phyloP scores from a whole-genome alignment of 2,113 vertebrate genomes.

The Brachypteracias leptosomus region DNA sequence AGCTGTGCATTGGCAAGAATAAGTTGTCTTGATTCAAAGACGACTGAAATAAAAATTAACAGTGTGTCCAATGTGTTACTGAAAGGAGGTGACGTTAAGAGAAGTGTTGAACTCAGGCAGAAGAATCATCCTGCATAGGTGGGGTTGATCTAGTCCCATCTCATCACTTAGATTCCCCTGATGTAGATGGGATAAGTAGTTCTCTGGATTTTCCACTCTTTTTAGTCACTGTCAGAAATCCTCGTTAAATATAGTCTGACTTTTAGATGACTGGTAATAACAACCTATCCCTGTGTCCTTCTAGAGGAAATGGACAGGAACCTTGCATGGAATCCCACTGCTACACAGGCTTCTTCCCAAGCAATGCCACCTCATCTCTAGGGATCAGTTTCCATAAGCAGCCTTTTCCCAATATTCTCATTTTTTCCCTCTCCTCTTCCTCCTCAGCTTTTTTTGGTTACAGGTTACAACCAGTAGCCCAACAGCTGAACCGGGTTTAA shows the following conservation, averaged over 20 bases:
- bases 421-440: not conserved
- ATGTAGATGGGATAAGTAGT: not conserved
- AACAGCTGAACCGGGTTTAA: not conserved
- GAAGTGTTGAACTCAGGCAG: not conserved
- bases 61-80: not conserved
- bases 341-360: not conserved
- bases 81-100: not conserved
- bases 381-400: not conserved
- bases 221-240: not conserved
- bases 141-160: not conserved
- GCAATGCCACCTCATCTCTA: not conserved
- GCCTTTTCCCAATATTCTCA: not conserved
- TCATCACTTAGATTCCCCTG: not conserved
- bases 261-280: not conserved
- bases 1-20: not conserved
- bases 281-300: not conserved
- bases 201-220: not conserved
- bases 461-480: not conserved
- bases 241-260: not conserved
- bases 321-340: not conserved
- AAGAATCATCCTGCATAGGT: not conserved
- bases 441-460: not conserved
- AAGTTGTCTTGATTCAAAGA: not conserved
- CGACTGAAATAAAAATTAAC: not conserved
- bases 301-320: not conserved